Conservation (phyloP, 53 echinoderm and acorn worm genomes). For the Echinometra lucunter region DNA sequence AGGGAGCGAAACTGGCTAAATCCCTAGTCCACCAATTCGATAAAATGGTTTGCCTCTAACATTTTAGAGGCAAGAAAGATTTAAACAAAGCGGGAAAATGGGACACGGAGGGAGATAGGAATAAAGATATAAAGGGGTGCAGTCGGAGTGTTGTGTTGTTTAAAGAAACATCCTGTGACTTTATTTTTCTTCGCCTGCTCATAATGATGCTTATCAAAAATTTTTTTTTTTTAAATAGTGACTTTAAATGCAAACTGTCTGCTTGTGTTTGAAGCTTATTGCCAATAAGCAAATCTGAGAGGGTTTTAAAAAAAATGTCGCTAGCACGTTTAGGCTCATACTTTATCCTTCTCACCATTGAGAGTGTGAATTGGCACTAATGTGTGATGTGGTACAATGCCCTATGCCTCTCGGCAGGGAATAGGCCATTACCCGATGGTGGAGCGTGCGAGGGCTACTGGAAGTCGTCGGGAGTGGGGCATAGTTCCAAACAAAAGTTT, state of each 20-base stretch:
- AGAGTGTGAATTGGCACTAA: background rate
- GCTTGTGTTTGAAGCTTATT: background rate
- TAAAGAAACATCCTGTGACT: background rate
- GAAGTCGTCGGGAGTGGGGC: background rate
- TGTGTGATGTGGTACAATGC: background rate
- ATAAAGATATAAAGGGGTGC: background rate
- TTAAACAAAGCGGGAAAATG: background rate
- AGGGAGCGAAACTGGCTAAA: conserved; percentile 26
- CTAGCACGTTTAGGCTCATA: background rate
- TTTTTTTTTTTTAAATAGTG: background rate
- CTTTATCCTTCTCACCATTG: background rate
- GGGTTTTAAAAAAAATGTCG: background rate
- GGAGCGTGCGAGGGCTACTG: background rate
- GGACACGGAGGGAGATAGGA: background rate
- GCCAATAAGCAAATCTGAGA: background rate
- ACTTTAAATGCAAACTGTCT: background rate
- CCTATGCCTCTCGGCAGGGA: background rate
- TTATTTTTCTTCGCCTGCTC: background rate
- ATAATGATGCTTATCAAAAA: background rate
- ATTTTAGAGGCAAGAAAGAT: background rate
- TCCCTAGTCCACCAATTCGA: conserved; percentile 31
- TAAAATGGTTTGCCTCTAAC: background rate
- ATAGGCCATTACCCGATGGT: background rate
- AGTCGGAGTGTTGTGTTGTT: background rate
- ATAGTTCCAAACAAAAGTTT: conserved; percentile 27